Base-by-base conservation (phyloP, 2,888 invertebrate species). In the Rhagophthalmus giganteus region DNA sequence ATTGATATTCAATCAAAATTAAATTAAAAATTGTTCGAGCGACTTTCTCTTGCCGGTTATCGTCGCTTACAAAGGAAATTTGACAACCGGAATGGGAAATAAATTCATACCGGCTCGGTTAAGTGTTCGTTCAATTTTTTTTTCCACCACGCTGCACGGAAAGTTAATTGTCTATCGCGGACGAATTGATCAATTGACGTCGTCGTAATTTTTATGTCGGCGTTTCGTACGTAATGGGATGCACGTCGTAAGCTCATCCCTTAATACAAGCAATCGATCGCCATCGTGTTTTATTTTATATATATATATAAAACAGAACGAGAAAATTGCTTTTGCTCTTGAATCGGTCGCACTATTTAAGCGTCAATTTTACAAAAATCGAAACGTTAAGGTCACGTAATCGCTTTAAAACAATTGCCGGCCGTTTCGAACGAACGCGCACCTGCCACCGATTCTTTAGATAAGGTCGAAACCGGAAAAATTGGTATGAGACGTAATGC, bases 1-100 rank as follows among this genome's bases (percentile, higher is more conserved):
- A 40, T 39, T 24, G 24, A 16, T 27, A 20, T 40, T 47, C 47
- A 40, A 45, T 40, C 33, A 33, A 47, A 47, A 47, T 47, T 47
- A 47, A 47, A 47, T 47, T 47, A 47, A 47, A 47, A 47, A 47
- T 47, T 47, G 40, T 40, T 33, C 39, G 11, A 12, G 8, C 39
- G 16, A 31, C 31, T 34, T 47, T 34, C 32, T 27, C 13, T 24
- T 11, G 31, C 33, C 11, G 31, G 25, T 30, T 31, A 28, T 31
- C 31, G 37, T 32, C 30, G 15, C 7, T 7, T 41, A 33, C 16
- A 47, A 34, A 39, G 33, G 30, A 38, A 40, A 40, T 33, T 40
- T 39, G 39, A 40, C 47, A 40, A 34, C 16, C 40, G 33, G 26
- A 39, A 39, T 39, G 47, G 39, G 32, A 45, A 45, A 45, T 45